Evolutionary conservation across 2,797 vertebrate genomes (phyloP), one percentile per base, ranked within the genome.

Genomic region (Sebastolobus altivelis): DNA sequence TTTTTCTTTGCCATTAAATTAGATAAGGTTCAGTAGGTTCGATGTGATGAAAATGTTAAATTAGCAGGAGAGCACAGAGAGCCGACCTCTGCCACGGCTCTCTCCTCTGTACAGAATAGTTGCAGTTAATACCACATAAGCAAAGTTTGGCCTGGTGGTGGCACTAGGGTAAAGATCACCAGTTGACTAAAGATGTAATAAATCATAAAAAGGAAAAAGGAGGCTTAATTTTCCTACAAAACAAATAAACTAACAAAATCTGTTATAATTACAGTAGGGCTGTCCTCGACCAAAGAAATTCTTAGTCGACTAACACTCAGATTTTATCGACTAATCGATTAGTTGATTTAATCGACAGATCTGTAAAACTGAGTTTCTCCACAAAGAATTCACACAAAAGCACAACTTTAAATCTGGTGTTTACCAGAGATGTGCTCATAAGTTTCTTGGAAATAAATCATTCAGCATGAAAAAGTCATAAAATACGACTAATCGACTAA

Each of bases 21-120:
- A 18, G 29, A 27, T 12, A n/a, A 11, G 1, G 4, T 12, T n/a
- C 1, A 60, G 59, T 25, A 1, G 18, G 16, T 33, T 22, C 2
- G 5, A 58, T 61, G 29, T 62, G 55, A 55, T 66, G 16, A 43
- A 72, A 56, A 33, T 61, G 46, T 70, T 65, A 22, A 56, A 65
- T 29, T 40, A 72, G 9, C 27, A 18, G 55, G 8, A 56, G 46
- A 62, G 58, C 60, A 56, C 18, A 59, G n/a, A 74, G 60, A 54
- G 13, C 65, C 35, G 65, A 35, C 8, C 7, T 40, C 31, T 9
- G 5, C 14, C 12, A 7, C 52, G 31, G 12, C 43, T 46, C 0
- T 46, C 43, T 46, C 16, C 6, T 27, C 46, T 56, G 14, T 2
- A 7, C 43, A 52, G 31, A 37, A 22, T 9, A 56, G 9, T 3